Conservation (phyloP, 30 jellyfish, hydroid and myxozoan species). For the Pseudorhiza aurosa region DNA sequence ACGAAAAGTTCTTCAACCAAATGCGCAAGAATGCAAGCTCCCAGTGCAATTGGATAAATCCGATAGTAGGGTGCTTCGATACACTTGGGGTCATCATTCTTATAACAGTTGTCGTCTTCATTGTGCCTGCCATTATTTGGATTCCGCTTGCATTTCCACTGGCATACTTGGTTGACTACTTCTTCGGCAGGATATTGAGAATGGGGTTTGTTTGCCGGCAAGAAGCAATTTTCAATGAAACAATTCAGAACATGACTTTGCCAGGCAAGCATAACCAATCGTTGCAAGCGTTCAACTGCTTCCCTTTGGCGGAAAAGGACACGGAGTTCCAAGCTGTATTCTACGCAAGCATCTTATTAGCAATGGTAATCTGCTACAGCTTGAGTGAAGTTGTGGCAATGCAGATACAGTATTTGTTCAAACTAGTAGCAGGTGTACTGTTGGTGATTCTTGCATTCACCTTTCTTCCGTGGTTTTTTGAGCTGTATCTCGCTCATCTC, state of each 20-base stretch:
- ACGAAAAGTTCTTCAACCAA: slow-evolving; percentile 74
- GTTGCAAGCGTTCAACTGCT: slow-evolving; percentile 4
- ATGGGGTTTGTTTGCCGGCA: slow-evolving; percentile 64
- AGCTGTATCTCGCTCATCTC: slow-evolving; percentile 35
- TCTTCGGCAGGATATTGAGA: slow-evolving; percentile 39
- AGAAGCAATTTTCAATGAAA: slow-evolving; percentile 4
- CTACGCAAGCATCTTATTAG: slow-evolving; percentile 19
- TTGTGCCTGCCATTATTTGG: slow-evolving; percentile 72
- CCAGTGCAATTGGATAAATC: slow-evolving; percentile 78
- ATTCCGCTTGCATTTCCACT: slow-evolving; percentile 75
- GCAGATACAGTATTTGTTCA: slow-evolving; percentile 18
- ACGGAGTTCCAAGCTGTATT: not conserved
- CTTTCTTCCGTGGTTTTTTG: slow-evolving; percentile 81
- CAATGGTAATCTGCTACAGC: slow-evolving; percentile 21
- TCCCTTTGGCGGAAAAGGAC: slow-evolving; percentile 18
- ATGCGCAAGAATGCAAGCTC: slow-evolving; percentile 73
- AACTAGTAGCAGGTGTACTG: slow-evolving; percentile 1
- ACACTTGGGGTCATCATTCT: slow-evolving; percentile 21
- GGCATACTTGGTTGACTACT: slow-evolving; percentile 57
- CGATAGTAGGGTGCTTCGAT: slow-evolving; percentile 49
- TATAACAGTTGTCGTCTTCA: slow-evolving; percentile 50
- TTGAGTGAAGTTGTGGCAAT: not conserved
- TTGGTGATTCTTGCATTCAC: slow-evolving; percentile 42
- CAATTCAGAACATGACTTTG: not conserved
- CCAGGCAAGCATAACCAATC: not conserved